Evolutionary conservation across 1,140 invertebrate genomes (phyloP), one percentile per base, ranked within the genome.

Genomic region (Acromyrmex charruanus): DNA sequence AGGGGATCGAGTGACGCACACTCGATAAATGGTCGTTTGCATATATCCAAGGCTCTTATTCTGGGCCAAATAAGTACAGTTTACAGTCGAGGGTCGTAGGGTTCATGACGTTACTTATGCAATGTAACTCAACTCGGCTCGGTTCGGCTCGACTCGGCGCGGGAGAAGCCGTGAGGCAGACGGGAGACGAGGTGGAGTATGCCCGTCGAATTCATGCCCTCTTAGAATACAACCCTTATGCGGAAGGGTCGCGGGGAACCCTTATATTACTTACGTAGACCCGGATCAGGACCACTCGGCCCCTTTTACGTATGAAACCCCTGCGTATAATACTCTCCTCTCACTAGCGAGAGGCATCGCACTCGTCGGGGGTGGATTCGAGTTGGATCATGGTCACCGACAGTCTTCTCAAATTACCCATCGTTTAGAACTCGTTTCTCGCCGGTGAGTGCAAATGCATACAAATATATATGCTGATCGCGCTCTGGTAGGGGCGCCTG

Each of bases 341-440:
- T 86, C 80, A 35, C 65, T 66, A 87, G 74, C 31, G 74, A 58
- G 74, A 85, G 85, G 72, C 74, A 82, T 59, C 63, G 82, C 80
- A 58, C 81, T 80, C 88, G 87, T 88, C 77, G 88, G 89, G 87
- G 90, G 90, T 90, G 87, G 90, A 69, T 80, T 53, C 55, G 81
- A 66, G 86, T 39, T 71, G 88, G 89, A 87, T 87, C 66, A 69
- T 85, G 68, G 77, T 88, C 68, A 63, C 69, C 55, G 71, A 68
- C 68, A 71, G 69, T 69, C 86, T 87, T 90, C 92, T 93, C 92
- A 94, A 95, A 95, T 95, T 95, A 94, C 94, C 94, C 92, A 90
- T 93, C 94, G 92, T 94, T 95, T 95, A 94, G 92, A 94, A 93
- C 94, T 94, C 93, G 93, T 94, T 93, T 94, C 80, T 95, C 92